Percentiles rank a stretch among this genome's conserved stretches.
Evolutionary conservation across 2,797 vertebrate genomes (phyloP).

Genomic region (Xerus rutilus): DNA sequence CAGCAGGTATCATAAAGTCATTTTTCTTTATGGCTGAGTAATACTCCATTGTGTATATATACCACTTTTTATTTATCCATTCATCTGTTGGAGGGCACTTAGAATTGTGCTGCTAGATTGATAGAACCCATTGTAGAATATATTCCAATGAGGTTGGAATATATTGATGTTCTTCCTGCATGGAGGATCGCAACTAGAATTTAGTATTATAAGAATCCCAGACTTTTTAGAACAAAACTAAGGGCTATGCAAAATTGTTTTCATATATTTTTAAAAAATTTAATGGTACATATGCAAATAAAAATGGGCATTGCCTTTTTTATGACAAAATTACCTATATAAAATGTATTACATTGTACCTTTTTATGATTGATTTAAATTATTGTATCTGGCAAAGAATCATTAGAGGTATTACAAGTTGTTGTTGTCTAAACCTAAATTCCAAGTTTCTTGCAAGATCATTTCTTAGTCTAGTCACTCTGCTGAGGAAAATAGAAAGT

Average conservation of each 20-base stretch:
- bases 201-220: neutral
- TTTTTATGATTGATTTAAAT: constrained; percentile 41
- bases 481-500: constrained; percentile 31
- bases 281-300: neutral
- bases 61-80: no score
- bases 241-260: neutral
- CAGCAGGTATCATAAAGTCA: no score
- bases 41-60: no score
- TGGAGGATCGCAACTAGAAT: neutral
- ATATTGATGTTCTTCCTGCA: neutral
- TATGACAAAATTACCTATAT: neutral
- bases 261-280: neutral
- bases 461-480: constrained; percentile 15
- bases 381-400: neutral
- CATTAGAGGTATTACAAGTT: neutral
- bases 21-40: no score
- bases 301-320: constrained; percentile 42
- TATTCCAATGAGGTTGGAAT: neutral
- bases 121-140: neutral
- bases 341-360: neutral
- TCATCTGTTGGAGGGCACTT: no score
- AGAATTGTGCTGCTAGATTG: no score
- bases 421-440: constrained; percentile 11
- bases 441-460: neutral
- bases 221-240: neutral